Evolutionary conservation across 2,888 invertebrate species (phyloP), one percentile per base, ranked within the genome.

Genomic region (Chymomyza amoena): DNA sequence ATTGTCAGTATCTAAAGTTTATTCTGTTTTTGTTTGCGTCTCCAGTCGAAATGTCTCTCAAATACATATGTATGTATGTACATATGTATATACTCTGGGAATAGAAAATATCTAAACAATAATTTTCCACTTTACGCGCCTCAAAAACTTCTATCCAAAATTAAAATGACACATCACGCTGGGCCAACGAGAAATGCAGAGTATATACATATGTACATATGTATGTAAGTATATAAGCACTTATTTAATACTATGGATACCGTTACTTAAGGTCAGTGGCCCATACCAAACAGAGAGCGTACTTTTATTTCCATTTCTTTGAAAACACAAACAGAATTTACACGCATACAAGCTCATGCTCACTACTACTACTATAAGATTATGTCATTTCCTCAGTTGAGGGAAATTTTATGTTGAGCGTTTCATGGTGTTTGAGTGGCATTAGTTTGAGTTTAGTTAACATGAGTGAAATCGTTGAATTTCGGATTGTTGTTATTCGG

Each of bases 161-260:
- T 32, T 9, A 57, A 61, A 73, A 69, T 32, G 13, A 60, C 45
- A 54, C 15, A 13, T 15, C 57, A 39, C 52, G 15, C 61, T 54
- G 50, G 64, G 57, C 63, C 59, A 64, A 61, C 39, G 61, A 67
- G 66, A 72, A 73, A 65, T 69, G 64, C 69, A 52, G 70, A 52
- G 69, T 51, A 69, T n/a, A n/a, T n/a, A n/a, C n/a, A n/a, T n/a
- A n/a, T n/a, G n/a, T n/a, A n/a, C n/a, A n/a, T n/a, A n/a, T n/a
- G n/a, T n/a, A n/a, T n/a, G n/a, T n/a, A n/a, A 52, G 69, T 51
- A 69, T 69, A 77, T 68, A 72, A 69, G 61, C 70, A 78, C 78
- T 88, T 89, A 87, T 84, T 76, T 80, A 84, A 84, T 87, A 89
- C 88, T 88, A 87, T 80, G 88, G 84, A 84, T 88, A 89, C 88